Percentiles rank a stretch among this genome's conserved stretches.
Conservation (phyloP, 2,888 invertebrate species). For the Blera fallax region DNA sequence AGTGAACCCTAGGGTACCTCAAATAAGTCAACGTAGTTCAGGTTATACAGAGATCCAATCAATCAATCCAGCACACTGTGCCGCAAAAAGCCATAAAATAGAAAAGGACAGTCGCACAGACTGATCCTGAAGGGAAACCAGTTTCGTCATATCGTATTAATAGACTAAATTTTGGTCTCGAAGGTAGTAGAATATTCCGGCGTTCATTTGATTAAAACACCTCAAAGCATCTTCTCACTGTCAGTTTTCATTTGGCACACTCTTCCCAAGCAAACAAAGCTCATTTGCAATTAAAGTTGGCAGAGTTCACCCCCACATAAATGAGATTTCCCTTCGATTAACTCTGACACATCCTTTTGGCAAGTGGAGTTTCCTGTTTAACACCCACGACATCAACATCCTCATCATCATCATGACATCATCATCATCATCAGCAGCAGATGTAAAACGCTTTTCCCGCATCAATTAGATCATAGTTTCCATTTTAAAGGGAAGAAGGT, state of each 20-base stretch:
- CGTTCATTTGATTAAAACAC: neutral
- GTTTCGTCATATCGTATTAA: too few relatives aligned
- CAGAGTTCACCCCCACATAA: conserved; percentile 6
- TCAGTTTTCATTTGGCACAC: neutral
- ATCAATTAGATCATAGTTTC: conserved; percentile 31
- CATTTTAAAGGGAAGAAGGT: neutral
- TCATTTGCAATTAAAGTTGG: conserved; percentile 34
- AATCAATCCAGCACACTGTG: too few relatives aligned
- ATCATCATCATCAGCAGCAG: neutral
- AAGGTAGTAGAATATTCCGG: neutral
- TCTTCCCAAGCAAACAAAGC: neutral
- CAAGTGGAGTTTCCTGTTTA: conserved; percentile 3
- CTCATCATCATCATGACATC: neutral
- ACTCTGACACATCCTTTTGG: conserved; percentile 16
- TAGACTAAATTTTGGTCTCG: neutral
- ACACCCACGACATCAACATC: neutral
- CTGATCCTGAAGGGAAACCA: too few relatives aligned
- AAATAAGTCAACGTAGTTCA: too few relatives aligned
- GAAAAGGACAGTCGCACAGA: too few relatives aligned
- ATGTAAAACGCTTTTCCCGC: neutral
- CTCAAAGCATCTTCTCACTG: neutral
- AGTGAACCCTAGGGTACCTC: too few relatives aligned
- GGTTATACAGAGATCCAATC: too few relatives aligned
- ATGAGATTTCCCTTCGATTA: conserved; percentile 28
- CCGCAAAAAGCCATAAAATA: too few relatives aligned